A percentile compares a stretch with the other conserved stretches of the same genome.
These are phyloP conservation scores for Phragmatobia fuliginosa DNA, from an alignment of 2,888 invertebrate species.

Conservation along the genomic window DNA sequence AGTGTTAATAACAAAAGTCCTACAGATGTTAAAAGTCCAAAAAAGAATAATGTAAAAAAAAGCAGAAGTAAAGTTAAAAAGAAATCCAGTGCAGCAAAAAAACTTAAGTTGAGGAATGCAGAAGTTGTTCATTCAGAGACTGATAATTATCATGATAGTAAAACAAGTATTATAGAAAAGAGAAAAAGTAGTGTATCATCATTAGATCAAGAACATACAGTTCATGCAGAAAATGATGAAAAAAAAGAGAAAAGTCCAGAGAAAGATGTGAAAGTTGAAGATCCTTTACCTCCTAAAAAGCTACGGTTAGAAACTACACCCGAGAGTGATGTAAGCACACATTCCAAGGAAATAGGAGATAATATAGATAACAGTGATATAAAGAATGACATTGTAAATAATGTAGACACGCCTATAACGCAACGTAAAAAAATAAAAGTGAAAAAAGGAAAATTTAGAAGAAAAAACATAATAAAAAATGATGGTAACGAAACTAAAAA, in stretches of 20 bases:
- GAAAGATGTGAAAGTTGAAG: slow-evolving; percentile 70
- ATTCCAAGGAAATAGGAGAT: slow-evolving; percentile 75
- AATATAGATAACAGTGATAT: slow-evolving; percentile 59
- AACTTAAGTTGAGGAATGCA: slow-evolving; percentile 66
- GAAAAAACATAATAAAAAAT: slow-evolving; percentile 62
- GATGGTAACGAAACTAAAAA: slow-evolving; percentile 55
- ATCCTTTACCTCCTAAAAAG: slow-evolving; percentile 77
- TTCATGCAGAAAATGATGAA: slow-evolving; percentile 64
- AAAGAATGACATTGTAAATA: slow-evolving; percentile 64
- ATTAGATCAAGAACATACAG: slow-evolving; percentile 70
- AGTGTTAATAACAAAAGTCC: slow-evolving; percentile 71
- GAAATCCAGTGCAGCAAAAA: slow-evolving; percentile 64
- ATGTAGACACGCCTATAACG: slow-evolving; percentile 57
- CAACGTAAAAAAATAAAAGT: slow-evolving; percentile 80
- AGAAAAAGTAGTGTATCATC: slow-evolving; percentile 82
- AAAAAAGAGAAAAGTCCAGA: slow-evolving; percentile 69
- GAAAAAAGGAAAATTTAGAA: slow-evolving; percentile 77
- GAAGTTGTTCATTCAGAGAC: slow-evolving; percentile 69
- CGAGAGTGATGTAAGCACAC: slow-evolving; percentile 72
- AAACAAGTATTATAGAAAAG: slow-evolving; percentile 79
- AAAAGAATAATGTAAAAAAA: slow-evolving; percentile 73
- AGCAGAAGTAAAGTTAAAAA: slow-evolving; percentile 74
- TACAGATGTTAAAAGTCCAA: slow-evolving; percentile 67
- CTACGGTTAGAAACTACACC: slow-evolving; percentile 76
- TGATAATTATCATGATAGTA: slow-evolving; percentile 75